Evolutionary conservation across 2,797 vertebrate species (phyloP).

Genomic region (Acrocephalus scirpaceus): DNA sequence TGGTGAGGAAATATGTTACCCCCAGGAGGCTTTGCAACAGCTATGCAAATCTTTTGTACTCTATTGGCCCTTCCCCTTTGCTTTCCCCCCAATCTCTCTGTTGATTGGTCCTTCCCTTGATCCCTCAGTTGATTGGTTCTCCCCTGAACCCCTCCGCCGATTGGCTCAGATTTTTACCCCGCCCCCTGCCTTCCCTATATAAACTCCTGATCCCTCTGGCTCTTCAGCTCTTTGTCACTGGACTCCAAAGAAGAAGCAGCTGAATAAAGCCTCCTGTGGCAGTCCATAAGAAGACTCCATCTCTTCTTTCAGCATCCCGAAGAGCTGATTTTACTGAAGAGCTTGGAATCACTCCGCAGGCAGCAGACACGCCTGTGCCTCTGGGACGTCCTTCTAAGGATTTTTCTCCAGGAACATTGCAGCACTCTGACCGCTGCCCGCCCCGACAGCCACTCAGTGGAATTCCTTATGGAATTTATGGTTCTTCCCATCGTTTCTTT

Average conservation of each 20-base stretch:
- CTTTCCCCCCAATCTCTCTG: too few species aligned
- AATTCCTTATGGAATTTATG: not conserved
- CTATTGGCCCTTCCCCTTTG: not conserved
- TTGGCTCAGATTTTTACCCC: not conserved
- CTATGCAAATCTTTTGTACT: not conserved
- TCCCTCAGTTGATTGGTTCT: not conserved
- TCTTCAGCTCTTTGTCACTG: not conserved
- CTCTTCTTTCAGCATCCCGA: not conserved
- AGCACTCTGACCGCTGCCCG: not conserved
- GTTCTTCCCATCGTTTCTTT: not conserved
- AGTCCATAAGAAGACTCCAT: not conserved
- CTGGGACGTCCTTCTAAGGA: not conserved
- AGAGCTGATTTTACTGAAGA: not conserved
- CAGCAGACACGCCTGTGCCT: not conserved
- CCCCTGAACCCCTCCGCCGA: not conserved
- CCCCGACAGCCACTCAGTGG: not conserved
- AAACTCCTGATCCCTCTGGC: not conserved
- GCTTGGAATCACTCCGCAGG: not conserved
- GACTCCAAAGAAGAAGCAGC: not conserved
- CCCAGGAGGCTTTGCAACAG: not conserved
- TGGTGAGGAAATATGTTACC: not conserved
- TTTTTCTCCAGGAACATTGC: not conserved
- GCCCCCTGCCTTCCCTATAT: not conserved
- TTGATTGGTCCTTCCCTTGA: not conserved
- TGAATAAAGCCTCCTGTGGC: not conserved